Evolutionary conservation across 2,797 vertebrate genomes (phyloP).

Genomic region (Pristis pectinata): DNA sequence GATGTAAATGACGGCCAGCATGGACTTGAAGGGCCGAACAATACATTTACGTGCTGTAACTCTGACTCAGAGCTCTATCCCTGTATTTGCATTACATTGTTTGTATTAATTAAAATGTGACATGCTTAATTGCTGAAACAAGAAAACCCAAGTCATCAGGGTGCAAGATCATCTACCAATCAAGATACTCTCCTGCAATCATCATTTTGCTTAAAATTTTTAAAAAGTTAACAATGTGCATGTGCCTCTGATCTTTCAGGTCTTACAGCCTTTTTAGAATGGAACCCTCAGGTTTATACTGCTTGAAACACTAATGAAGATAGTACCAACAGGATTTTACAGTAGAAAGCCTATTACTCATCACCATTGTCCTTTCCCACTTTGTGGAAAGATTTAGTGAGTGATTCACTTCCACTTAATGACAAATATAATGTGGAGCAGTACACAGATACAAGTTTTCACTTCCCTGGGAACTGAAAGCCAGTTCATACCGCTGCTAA

Average conservation of each 20-base stretch:
- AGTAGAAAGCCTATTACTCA: background rate
- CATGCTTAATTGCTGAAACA: background rate
- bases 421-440: background rate
- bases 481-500: background rate
- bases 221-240: background rate
- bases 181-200: background rate
- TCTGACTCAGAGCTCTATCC: no score
- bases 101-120: background rate
- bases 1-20: no score
- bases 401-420: background rate
- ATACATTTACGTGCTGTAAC: no score
- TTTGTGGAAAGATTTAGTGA: background rate
- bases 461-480: conserved; percentile 1
- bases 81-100: background rate
- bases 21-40: no score
- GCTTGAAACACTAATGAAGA: background rate
- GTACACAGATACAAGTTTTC: background rate
- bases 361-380: background rate
- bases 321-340: background rate
- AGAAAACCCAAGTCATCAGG: background rate
- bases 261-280: no score
- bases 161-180: background rate
- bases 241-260: no score
- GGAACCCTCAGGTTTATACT: background rate
- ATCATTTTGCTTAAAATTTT: background rate